These are phyloP conservation scores for Atherinomorus stipes DNA, from an alignment of 2,113 vertebrate species.

Conservation along the genomic window DNA sequence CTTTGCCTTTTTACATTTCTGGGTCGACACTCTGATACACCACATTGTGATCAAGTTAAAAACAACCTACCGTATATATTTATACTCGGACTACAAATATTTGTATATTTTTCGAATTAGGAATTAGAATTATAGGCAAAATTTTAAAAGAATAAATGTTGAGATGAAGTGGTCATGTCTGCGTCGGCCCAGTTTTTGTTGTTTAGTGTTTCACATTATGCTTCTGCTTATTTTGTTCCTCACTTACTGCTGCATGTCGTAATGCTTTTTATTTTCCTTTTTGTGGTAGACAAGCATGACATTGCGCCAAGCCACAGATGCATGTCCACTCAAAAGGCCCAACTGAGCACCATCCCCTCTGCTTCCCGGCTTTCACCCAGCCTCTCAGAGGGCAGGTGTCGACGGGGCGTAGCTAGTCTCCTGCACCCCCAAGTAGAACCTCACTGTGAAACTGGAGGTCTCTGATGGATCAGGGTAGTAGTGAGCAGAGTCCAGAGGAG, in stretches of 20 bases:
- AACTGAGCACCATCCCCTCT: constrained; percentile 78
- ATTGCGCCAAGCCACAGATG: constrained; percentile 83
- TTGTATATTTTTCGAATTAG: background rate
- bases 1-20: constrained; percentile 51
- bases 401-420: constrained; percentile 75
- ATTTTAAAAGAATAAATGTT: background rate
- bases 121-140: background rate
- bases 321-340: constrained; percentile 82
- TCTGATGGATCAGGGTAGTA: constrained; percentile 85
- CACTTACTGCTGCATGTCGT: constrained; percentile 79
- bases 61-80: constrained; percentile 2
- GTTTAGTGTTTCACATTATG: constrained; percentile 56
- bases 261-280: constrained; percentile 85
- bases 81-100: background rate
- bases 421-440: constrained; percentile 73
- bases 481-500: constrained; percentile 90
- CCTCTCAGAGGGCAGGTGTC: constrained; percentile 76
- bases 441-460: constrained; percentile 82
- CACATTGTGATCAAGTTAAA: constrained; percentile 20
- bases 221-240: constrained; percentile 72
- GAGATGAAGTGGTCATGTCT: constrained; percentile 39
- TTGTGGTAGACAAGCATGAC: constrained; percentile 87
- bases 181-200: constrained; percentile 61
- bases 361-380: constrained; percentile 75
- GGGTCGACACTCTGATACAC: constrained; percentile 61